Evolutionary conservation across 2,797 vertebrate species (phyloP), one percentile per base, ranked within the genome.

Genomic region (Pachyuromys duprasi): DNA sequence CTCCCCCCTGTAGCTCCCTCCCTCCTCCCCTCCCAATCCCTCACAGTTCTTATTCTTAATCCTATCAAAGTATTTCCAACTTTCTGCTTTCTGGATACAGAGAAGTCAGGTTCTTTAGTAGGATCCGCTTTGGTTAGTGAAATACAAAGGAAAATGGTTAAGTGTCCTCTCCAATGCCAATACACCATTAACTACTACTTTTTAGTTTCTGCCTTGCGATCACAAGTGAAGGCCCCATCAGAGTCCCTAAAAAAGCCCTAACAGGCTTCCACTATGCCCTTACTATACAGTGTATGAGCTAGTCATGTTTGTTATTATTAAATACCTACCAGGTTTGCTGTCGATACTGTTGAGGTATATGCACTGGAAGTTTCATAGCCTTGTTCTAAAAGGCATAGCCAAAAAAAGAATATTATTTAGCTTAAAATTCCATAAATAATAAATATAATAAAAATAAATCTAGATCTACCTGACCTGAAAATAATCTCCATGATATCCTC

Each of bases 401-500:
- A 97, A 74, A 84, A 69, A 65, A 53, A 3, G 0, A 91, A 36
- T 20, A 95, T 88, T 89, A 97, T 83, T 63, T 92, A 95, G 63
- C 78, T 95, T 91, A 82, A 67, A 92, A 97, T 91, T 96, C 3
- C 31, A 91, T 67, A 91, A 72, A 96, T 15, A 97, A 57, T 4
- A 2, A 63, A 12, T 39, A 96, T 26, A 24, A 33, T n/a, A 26
- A 94, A 9, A 91, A 67, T 95, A 83, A 95, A 53, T 36, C 53
- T 69, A 2, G 49, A 78, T 88, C 79, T 78, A 95, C 98, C 98
- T 96, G 70, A 98, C 98, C 98, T 97, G 98, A 76, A 99, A 96
- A 97, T 98, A 99, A 14, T 99, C 99, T 94, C 99, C 99, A 3
- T 98, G 97, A 97, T 99, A 99, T 88, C 99, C 99, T 0, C 98